Conservation (phyloP, 2,888 invertebrate species). For the Drosophila conformis region DNA sequence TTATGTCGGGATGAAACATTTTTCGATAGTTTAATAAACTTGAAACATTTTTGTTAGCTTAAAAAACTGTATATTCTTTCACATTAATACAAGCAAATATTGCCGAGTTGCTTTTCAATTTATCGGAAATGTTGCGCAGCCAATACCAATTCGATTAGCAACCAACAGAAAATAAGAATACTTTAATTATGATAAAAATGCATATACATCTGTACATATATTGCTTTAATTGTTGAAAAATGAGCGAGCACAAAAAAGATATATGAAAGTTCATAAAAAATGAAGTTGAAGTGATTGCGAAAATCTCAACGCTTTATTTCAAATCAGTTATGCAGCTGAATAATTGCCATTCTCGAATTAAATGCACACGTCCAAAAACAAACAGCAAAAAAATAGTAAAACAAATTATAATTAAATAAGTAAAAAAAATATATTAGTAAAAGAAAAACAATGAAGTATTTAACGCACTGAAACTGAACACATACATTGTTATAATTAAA, state of each 20-base stretch:
- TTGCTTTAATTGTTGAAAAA: slow-evolving; percentile 68
- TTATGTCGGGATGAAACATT: not conserved
- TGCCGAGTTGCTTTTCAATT: slow-evolving; percentile 32
- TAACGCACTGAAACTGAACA: slow-evolving; percentile 9
- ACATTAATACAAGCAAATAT: slow-evolving; percentile 2
- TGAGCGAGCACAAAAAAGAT: slow-evolving; percentile 4
- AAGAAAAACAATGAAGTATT: slow-evolving; percentile 11
- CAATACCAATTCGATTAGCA: slow-evolving; percentile 22
- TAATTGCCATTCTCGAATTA: not conserved
- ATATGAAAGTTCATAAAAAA: slow-evolving; percentile 30
- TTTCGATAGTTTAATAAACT: not conserved
- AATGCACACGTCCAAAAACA: slow-evolving; percentile 30
- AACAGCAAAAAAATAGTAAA: slow-evolving; percentile 16
- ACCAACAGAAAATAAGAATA: slow-evolving; percentile 1
- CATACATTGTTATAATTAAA: not conserved
- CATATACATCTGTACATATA: slow-evolving; percentile 15
- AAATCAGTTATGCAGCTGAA: slow-evolving; percentile 66
- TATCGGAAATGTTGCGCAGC: slow-evolving; percentile 15
- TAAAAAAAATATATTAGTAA: not conserved
- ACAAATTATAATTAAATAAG: slow-evolving; percentile 29
- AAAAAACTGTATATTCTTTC: slow-evolving; percentile 2
- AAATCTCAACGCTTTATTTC: slow-evolving; percentile 67
- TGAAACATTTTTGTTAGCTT: slow-evolving; percentile 5
- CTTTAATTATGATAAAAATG: slow-evolving; percentile 49
- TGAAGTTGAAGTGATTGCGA: slow-evolving; percentile 63